These are phyloP conservation scores for Agapornis roseicollis DNA, from an alignment of 2,113 vertebrate genomes.

Conservation along the genomic window DNA sequence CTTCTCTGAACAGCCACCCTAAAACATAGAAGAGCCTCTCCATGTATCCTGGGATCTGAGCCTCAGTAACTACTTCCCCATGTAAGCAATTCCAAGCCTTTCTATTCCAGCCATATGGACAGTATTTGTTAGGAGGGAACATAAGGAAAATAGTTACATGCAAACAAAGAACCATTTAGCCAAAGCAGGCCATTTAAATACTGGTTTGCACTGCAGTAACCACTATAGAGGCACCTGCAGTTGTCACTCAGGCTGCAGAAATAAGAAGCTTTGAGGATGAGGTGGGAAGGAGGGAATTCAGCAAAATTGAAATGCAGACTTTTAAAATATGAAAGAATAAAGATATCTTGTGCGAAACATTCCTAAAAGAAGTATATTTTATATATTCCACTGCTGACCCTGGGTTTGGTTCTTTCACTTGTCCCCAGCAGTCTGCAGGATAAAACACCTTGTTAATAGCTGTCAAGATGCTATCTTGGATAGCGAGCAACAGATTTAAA, in stretches of 20 bases:
- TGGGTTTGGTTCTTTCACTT: not conserved
- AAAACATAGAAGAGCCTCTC: not conserved
- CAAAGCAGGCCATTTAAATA: slow-evolving; percentile 36
- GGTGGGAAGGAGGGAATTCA: not conserved
- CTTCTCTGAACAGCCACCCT: not conserved
- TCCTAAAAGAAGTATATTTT: not conserved
- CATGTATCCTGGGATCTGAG: not conserved
- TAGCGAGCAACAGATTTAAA: not conserved
- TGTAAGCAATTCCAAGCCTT: not conserved
- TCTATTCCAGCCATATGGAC: not conserved
- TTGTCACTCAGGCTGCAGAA: slow-evolving; percentile 22
- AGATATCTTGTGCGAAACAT: not conserved
- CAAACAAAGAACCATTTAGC: slow-evolving; percentile 24
- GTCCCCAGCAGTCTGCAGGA: not conserved
- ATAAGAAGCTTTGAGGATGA: slow-evolving; percentile 1
- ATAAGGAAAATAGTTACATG: not conserved
- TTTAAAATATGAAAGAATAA: not conserved
- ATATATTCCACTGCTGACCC: not conserved
- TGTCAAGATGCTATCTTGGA: slow-evolving; percentile 27
- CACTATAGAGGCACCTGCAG: not conserved
- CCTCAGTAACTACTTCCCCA: not conserved
- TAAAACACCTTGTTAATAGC: slow-evolving; percentile 39
- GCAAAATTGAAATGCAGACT: not conserved
- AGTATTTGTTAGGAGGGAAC: not conserved
- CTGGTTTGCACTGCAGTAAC: slow-evolving; percentile 42